A percentile compares a stretch with the other conserved stretches of the same genome.
These are phyloP conservation scores for Xanthia icteritia DNA, from an alignment of 2,888 invertebrate species.

Conservation along the genomic window DNA sequence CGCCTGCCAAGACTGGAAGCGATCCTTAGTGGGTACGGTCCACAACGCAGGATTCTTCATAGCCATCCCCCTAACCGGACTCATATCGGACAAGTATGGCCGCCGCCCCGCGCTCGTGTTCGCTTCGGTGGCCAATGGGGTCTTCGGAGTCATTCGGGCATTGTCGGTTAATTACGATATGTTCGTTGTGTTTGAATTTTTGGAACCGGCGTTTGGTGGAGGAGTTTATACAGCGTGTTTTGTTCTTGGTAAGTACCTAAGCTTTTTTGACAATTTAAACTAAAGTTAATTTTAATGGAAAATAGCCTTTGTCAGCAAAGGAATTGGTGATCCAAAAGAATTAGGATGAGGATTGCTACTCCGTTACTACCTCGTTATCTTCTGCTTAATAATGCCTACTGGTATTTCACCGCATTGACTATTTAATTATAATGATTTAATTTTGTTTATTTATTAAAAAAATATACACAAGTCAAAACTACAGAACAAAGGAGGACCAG, in stretches of 20 bases:
- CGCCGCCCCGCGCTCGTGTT: conserved; percentile 91
- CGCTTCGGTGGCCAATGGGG: conserved; percentile 89
- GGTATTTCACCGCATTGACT: neutral
- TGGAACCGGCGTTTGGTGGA: conserved; percentile 90
- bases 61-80: conserved; percentile 93
- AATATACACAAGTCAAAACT: neutral
- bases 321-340: neutral
- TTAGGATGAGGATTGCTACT: neutral
- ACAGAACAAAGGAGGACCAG: neutral
- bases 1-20: conserved; percentile 93
- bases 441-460: neutral
- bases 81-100: conserved; percentile 93
- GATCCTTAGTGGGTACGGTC: conserved; percentile 93
- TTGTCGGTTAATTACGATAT: conserved; percentile 90
- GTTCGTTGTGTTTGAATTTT: conserved; percentile 90
- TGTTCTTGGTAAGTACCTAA: conserved; percentile 89
- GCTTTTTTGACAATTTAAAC: neutral
- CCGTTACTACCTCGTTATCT: neutral
- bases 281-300: neutral
- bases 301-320: neutral
- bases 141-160: conserved; percentile 90
- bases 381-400: neutral
- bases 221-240: conserved; percentile 91
- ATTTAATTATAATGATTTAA: neutral
- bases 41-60: conserved; percentile 94